Base-by-base conservation (phyloP, 1,140 invertebrate species). In the Bemisia tabaci region DNA sequence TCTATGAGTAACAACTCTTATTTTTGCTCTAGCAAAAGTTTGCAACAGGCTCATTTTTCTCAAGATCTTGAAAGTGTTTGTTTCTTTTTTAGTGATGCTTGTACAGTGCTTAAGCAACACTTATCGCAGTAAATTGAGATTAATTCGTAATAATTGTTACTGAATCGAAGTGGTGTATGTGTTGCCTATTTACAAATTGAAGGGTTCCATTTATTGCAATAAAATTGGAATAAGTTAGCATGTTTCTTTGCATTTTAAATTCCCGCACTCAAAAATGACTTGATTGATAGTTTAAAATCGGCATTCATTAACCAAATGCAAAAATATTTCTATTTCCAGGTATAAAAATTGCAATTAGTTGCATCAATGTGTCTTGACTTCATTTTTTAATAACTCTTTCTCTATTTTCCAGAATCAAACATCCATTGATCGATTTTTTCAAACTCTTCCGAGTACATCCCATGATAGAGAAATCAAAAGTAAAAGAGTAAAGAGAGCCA, bases 401-500 rank as follows among this genome's bases (percentile, higher is more conserved):
- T 68, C 65, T 22, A 12, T 23, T 74, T 74, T 62, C n/a, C 65
- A 83, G 71, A 82, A 74, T 25, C 90, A 92, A 73, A 85, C 81
- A 71, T 81, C 81, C n/a, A 83, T 93, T 26, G 81, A 84, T 23
- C 82, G 85, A 68, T 92, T 87, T 76, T 92, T 91, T 70, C 83
- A 85, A 76, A 78, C 81, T 22, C 74, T 60, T 64, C 77, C 77
- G 17, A 80, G 79, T 63, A 78, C 76, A 1, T 65, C 74, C 79
- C 62, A 77, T 78, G 76, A 79, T 17, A 77, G 82, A 69, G 77
- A 81, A 59, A 81, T 78, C 71, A 81, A 91, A 73, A 93, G 91
- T 74, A 91, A 90, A 78, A 79, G 91, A 74, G 87, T 92, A 0
- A 85, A 88, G 75, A 81, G 80, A 2, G 91, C 90, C 12, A 77